phyloP scores from a whole-genome alignment of 2,797 vertebrate species.

The Rhynchonycteris naso region DNA sequence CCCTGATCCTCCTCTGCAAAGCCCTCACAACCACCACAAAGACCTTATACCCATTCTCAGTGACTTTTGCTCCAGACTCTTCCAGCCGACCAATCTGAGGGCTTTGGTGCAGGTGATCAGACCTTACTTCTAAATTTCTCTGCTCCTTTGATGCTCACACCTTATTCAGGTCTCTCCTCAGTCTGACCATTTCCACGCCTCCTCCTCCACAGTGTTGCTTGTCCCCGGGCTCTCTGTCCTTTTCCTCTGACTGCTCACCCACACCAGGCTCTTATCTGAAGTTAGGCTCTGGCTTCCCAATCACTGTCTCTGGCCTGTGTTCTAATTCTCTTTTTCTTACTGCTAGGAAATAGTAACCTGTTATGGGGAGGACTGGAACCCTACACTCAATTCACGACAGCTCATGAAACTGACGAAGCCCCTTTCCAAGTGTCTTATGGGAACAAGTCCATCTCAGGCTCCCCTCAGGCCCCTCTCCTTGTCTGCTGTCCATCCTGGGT shows the following conservation, averaged over 20 bases:
- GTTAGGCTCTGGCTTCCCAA: not conserved
- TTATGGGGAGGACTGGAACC: not conserved
- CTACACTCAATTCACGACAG: too few species aligned
- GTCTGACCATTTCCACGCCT: not conserved
- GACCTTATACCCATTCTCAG: not conserved
- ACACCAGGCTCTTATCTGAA: not conserved
- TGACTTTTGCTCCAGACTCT: not conserved
- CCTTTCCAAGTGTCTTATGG: not conserved
- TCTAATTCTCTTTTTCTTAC: not conserved
- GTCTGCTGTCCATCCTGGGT: not conserved
- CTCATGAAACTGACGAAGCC: not conserved
- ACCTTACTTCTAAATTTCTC: not conserved
- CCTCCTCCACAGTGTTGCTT: not conserved
- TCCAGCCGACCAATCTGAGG: not conserved
- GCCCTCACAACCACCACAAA: not conserved
- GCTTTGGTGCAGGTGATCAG: not conserved
- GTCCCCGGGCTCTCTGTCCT: not conserved
- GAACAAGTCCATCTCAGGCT: not conserved
- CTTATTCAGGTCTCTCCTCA: not conserved
- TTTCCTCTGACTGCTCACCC: not conserved
- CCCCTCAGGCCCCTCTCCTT: rapidly evolving
- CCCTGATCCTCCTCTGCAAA: not conserved
- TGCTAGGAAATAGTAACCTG: not conserved
- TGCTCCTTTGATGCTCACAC: not conserved
- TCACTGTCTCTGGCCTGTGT: not conserved